Conservation (phyloP, 2,113 vertebrate genomes). For the Corvus moneduloides region DNA sequence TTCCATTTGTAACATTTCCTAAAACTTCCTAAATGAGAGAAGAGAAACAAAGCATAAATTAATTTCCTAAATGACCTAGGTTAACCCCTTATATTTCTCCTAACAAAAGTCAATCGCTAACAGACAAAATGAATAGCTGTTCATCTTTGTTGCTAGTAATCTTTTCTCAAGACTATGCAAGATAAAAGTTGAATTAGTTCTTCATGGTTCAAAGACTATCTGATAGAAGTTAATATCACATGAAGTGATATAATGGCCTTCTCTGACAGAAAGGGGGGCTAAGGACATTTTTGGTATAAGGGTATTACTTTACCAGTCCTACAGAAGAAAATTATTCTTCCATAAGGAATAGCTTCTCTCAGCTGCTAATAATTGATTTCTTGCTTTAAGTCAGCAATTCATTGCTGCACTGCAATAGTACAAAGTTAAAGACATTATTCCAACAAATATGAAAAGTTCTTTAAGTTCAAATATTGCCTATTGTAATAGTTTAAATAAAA, state of each 20-base stretch:
- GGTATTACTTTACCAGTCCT: not conserved
- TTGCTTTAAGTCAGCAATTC: not conserved
- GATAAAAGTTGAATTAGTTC: not conserved
- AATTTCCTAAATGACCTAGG: not conserved
- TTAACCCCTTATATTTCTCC: not conserved
- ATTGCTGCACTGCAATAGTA: not conserved
- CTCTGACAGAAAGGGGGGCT: not conserved
- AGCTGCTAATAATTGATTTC: not conserved
- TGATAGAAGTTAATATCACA: not conserved
- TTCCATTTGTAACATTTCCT: not conserved
- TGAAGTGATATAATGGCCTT: not conserved
- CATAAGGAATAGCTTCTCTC: not conserved
- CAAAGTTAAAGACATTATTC: not conserved
- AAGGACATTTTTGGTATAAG: not conserved
- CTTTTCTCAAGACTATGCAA: not conserved
- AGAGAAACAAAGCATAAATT: not conserved
- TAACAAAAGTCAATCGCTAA: not conserved
- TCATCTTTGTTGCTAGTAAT: not conserved
- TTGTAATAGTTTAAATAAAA: not conserved
- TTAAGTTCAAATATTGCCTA: not conserved
- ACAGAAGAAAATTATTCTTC: not conserved
- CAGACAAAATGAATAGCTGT: not conserved
- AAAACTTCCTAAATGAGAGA: not conserved
- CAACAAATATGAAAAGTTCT: not conserved
- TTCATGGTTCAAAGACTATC: not conserved